These are phyloP conservation scores for Cottoperca gobio DNA, from an alignment of 2,797 vertebrate genomes.

Conservation along the genomic window DNA sequence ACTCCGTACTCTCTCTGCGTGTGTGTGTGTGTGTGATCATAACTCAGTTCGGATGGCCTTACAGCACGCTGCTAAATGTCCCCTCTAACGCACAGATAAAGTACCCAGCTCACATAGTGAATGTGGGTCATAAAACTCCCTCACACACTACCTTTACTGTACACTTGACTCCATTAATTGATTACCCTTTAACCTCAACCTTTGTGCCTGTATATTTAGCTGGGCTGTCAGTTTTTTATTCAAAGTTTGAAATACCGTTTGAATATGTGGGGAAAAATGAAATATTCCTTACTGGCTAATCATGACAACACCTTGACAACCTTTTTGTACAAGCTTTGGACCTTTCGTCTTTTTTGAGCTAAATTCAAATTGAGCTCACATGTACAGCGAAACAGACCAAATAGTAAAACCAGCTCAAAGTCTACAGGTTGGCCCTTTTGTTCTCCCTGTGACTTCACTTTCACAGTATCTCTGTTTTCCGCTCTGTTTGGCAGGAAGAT, in stretches of 20 bases:
- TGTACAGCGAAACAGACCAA: neutral
- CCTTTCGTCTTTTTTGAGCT: neutral
- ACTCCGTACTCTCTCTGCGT: constrained; percentile 23
- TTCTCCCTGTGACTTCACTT: neutral
- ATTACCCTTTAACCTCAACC: constrained; percentile 10
- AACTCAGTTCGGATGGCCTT: constrained; percentile 46
- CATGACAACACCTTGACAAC: neutral
- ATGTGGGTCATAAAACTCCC: constrained; percentile 29
- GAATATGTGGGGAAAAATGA: neutral
- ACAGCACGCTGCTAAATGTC: constrained; percentile 38
- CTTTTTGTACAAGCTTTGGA: too few relatives aligned
- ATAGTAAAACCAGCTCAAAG: neutral
- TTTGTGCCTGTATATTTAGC: neutral
- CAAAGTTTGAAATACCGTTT: neutral
- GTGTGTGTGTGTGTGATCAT: constrained; percentile 47
- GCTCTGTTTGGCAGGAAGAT: constrained; percentile 17
- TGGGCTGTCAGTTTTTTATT: constrained; percentile 1
- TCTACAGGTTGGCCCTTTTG: neutral
- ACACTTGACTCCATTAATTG: constrained; percentile 17
- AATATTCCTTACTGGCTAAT: neutral
- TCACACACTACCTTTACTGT: neutral
- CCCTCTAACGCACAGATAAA: constrained; percentile 33
- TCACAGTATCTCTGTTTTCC: constrained; percentile 1
- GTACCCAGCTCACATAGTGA: constrained; percentile 5
- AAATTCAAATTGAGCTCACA: neutral